A percentile compares a stretch with the other conserved stretches of the same genome.
These are phyloP conservation scores for Erebia ligea DNA, from an alignment of 2,888 invertebrate genomes.

Conservation along the genomic window DNA sequence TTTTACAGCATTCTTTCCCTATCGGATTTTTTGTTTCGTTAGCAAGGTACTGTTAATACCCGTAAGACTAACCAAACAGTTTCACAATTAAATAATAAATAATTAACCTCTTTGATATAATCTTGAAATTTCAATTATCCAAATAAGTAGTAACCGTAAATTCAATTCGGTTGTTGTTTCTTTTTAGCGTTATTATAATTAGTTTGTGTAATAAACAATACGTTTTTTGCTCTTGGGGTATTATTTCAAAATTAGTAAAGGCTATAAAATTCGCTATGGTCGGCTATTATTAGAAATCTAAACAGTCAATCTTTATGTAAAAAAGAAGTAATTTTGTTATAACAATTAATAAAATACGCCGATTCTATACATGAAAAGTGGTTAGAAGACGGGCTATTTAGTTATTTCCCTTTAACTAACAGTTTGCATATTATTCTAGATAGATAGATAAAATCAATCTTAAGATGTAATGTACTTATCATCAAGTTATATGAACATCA, in stretches of 20 bases:
- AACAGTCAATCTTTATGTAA: conserved; percentile 5
- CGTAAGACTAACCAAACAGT: neutral
- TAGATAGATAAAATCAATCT: too few relatives aligned
- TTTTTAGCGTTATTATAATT: neutral
- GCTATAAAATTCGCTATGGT: conserved; percentile 12
- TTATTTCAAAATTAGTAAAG: conserved; percentile 18
- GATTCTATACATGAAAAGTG: neutral
- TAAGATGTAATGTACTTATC: too few relatives aligned
- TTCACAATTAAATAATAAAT: conserved; percentile 9
- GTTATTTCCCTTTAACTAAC: neutral
- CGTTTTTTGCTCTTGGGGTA: conserved; percentile 11
- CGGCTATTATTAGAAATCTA: conserved; percentile 1
- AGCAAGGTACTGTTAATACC: too few relatives aligned
- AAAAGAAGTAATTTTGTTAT: neutral
- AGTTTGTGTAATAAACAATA: conserved; percentile 10
- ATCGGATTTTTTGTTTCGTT: too few relatives aligned
- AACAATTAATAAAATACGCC: too few relatives aligned
- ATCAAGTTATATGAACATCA: too few relatives aligned
- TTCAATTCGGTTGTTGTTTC: neutral
- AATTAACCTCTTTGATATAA: conserved; percentile 9
- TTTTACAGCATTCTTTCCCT: too few relatives aligned
- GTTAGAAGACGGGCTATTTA: neutral
- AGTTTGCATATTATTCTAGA: too few relatives aligned
- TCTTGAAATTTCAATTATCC: conserved; percentile 1
- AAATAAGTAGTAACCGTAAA: neutral